phyloP scores from a whole-genome alignment of 2,797 vertebrate genomes.

The Lagocephalus sceleratus region DNA sequence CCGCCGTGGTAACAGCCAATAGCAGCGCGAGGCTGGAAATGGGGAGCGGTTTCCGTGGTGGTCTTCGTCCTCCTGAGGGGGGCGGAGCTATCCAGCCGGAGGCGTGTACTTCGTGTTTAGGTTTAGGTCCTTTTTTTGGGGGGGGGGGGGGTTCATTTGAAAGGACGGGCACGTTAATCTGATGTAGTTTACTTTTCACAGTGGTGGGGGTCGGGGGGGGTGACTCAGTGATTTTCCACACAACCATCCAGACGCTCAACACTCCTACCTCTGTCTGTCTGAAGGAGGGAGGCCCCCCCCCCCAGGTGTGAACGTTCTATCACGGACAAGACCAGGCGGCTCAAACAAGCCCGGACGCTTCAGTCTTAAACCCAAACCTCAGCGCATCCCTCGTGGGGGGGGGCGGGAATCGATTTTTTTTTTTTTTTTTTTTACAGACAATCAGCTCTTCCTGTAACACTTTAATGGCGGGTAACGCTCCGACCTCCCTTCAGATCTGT shows the following conservation, averaged over 20 bases:
- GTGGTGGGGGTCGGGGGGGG: not conserved
- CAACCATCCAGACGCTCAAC: constrained; percentile 48
- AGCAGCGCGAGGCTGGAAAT: not conserved
- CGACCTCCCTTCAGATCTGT: not conserved
- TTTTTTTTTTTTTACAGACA: too few relatives aligned
- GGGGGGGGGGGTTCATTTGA: constrained; percentile 26
- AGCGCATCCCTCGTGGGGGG: too few relatives aligned
- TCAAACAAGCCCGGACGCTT: not conserved
- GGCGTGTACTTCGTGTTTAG: not conserved
- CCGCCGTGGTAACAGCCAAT: not conserved
- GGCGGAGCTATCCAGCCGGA: not conserved
- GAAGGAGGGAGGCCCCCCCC: constrained; percentile 20
- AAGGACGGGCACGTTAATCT: constrained; percentile 5
- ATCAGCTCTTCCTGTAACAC: constrained; percentile 17
- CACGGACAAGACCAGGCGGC: constrained; percentile 19
- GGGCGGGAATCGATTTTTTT: constrained; percentile 1
- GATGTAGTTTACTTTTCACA: not conserved
- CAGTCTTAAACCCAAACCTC: not conserved
- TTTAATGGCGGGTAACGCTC: not conserved
- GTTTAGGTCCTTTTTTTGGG: constrained; percentile 24
- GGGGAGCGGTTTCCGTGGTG: not conserved
- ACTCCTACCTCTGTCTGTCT: constrained; percentile 62
- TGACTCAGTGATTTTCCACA: constrained; percentile 46
- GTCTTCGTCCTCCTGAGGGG: too few relatives aligned
- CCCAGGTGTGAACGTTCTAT: constrained; percentile 27